Conservation (phyloP, 2,888 invertebrate genomes). For the Netelia virgata region DNA sequence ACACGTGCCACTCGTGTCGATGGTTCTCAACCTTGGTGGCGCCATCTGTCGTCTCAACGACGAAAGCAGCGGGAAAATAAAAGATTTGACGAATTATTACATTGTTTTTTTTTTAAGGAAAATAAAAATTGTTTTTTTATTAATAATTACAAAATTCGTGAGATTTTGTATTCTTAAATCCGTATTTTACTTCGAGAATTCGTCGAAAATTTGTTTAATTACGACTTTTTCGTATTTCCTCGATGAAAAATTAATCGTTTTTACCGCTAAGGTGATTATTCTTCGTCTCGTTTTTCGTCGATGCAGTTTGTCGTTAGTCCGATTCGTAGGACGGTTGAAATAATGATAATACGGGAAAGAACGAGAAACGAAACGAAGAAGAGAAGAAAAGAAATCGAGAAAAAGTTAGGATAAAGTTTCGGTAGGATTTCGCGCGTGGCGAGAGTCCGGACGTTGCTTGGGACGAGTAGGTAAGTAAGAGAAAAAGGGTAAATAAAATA, state of each 20-base stretch:
- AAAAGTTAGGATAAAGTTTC: background rate
- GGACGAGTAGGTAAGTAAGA: slow-evolving; percentile 10
- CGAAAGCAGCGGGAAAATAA: background rate
- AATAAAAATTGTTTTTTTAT: too few species aligned
- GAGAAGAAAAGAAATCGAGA: background rate
- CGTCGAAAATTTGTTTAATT: too few species aligned
- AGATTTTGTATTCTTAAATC: background rate
- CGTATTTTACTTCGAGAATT: background rate
- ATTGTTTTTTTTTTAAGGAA: too few species aligned
- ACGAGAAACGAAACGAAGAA: slow-evolving; percentile 21
- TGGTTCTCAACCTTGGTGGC: slow-evolving; percentile 4
- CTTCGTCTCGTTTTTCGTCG: background rate
- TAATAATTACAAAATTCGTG: too few species aligned
- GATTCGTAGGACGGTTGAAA: background rate
- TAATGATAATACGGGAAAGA: slow-evolving; percentile 64
- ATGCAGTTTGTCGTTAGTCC: background rate
- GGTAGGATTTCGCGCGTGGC: background rate
- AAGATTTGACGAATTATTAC: too few species aligned
- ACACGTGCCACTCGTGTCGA: slow-evolving; percentile 19
- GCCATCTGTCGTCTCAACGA: slow-evolving; percentile 2
- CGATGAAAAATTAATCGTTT: background rate
- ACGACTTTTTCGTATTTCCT: background rate
- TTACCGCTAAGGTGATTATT: background rate
- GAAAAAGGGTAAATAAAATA: slow-evolving; percentile 29
- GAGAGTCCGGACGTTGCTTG: slow-evolving; percentile 62